phyloP scores from a whole-genome alignment of 2,797 vertebrate genomes.

The Sus cebifrons region DNA sequence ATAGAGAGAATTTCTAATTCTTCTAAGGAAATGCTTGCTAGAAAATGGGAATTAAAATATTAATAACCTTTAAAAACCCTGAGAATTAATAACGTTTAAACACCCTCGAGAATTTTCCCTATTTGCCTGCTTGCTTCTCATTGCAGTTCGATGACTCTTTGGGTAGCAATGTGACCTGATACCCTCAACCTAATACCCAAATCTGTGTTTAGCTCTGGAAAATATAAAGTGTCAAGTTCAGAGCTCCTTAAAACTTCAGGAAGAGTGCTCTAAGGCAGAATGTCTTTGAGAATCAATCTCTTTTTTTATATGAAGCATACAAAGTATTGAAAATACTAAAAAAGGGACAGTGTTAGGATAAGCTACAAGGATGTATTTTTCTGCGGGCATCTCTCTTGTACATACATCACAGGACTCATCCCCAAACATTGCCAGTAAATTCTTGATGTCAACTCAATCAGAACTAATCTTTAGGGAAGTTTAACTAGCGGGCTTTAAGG shows the following conservation, averaged over 20 bases:
- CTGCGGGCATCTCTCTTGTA: not conserved
- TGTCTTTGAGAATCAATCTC: slow-evolving; percentile 69
- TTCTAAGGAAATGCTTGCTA: slow-evolving; percentile 2
- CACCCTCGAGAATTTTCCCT: not conserved
- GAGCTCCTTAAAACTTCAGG: slow-evolving; percentile 51
- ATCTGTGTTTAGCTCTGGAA: slow-evolving; percentile 14
- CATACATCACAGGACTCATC: not conserved
- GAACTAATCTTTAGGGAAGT: not conserved
- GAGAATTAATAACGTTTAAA: not conserved
- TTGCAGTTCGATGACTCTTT: not conserved
- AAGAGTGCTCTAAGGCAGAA: slow-evolving; percentile 53
- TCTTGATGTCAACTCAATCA: not conserved
- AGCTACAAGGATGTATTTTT: not conserved
- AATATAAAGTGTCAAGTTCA: slow-evolving; percentile 59
- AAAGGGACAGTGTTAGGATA: not conserved
- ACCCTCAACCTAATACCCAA: not conserved
- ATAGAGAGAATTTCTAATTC: not conserved
- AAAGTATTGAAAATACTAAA: not conserved
- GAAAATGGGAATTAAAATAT: not conserved
- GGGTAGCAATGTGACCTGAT: slow-evolving; percentile 47
- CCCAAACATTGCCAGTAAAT: not conserved
- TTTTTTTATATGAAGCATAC: slow-evolving; percentile 5
- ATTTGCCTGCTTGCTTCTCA: not conserved
- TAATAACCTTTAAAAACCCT: slow-evolving; percentile 4
- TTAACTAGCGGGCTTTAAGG: not conserved